Base-by-base conservation (phyloP, 2,797 vertebrate genomes). In the Sebastes itinus region DNA sequence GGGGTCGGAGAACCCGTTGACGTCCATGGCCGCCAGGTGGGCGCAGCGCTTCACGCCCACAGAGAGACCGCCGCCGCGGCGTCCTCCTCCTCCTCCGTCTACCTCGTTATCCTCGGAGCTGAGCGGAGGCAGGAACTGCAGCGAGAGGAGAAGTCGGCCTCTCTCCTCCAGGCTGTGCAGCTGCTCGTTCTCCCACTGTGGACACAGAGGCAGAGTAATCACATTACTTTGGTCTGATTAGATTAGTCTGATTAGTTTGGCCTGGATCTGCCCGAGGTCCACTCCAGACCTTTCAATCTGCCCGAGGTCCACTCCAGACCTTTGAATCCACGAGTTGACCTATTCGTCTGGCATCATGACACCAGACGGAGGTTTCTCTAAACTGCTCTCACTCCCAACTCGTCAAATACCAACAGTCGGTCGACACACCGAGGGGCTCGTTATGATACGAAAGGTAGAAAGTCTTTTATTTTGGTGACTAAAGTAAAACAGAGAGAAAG, bases 21-120 rank as follows among this genome's bases (percentile, higher is more conserved):
- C 97, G 0, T 97, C 97, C 97, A 97, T 97, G 60, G 97, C 97
- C 0, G 97, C 97, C 72, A 97, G 94, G 87, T 97, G 97, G 11
- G 97, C 97, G 1, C 97, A 97, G 63, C 97, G 96, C 38, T 92
- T 85, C 12, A 97, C 96, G 23, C 96, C 97, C 35, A 97, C 97
- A 16, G 95, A 94, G 25, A 97, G 94, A 4, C 97, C 96, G 0
- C 87, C 94, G 1, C 84, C 78, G 16, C 70, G 85, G 3, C 46
- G 72, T 0, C 68, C 75, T n/a, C 64, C 46, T 20, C 20, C 79
- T 20, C 18, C 77, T n/a, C 56, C 76, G 25, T 8, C 83, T 0
- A 2, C n/a, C 1, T 69, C 79, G 5, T 38, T 16, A 1, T 87
- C 87, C 0, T 89, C 90, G 35, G 64, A 56, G 1, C 20, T 70